Conservation (phyloP, 2,888 invertebrate species). For the Bembecia ichneumoniformis region DNA sequence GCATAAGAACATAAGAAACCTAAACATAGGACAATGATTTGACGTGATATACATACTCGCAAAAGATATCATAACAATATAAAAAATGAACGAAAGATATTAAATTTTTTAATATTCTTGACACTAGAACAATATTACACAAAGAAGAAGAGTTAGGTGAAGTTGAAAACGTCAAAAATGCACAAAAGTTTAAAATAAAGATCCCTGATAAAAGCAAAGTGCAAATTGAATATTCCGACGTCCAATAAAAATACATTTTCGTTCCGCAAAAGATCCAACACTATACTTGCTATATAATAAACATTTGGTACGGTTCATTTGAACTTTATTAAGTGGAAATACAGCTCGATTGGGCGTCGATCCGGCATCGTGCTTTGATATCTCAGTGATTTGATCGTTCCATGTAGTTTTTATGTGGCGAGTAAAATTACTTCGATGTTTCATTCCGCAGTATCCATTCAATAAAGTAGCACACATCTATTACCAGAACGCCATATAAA, state of each 20-base stretch:
- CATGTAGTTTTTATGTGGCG: background rate
- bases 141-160: no score
- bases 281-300: conserved; percentile 31
- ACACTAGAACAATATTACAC: no score
- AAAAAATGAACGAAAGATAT: no score
- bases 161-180: no score
- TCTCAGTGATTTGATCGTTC: background rate
- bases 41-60: no score
- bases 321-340: conserved; percentile 57
- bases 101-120: no score
- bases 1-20: no score
- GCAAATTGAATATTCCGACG: background rate
- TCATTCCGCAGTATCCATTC: no score
- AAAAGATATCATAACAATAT: no score
- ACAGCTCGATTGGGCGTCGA: conserved; percentile 27
- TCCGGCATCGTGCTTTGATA: conserved; percentile 7
- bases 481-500: no score
- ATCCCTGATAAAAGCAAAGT: background rate
- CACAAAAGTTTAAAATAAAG: background rate
- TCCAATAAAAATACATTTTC: background rate
- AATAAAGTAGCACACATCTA: no score
- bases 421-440: background rate
- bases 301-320: conserved; percentile 52
- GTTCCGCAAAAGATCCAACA: background rate
- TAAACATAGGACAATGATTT: no score